Base-by-base conservation (phyloP, 2,888 invertebrate species). In the Machimus rusticus region DNA sequence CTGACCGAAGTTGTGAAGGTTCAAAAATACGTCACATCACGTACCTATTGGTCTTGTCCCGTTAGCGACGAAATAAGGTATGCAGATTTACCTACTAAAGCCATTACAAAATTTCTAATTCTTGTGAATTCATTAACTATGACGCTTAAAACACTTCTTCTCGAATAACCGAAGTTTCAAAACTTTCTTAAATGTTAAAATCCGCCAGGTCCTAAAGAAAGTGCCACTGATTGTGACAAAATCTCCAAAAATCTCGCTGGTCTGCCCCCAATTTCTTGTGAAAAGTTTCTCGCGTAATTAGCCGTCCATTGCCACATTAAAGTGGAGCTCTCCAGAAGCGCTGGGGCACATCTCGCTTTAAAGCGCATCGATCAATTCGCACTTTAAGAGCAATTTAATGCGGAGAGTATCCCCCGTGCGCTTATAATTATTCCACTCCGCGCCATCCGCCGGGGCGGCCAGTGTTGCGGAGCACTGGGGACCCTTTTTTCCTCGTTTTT, bases 371-470 rank as follows among this genome's bases (percentile, higher is more conserved):
- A 81, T 81, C 55, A 81, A 51, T 51, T 51, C 51, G 34, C 81
- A 31, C 81, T 81, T 55, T 23, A 81, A 55, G 55, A 55, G 31
- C 81, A 81, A 81, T 81, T 81, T 81, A 81, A 51, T 51, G 51
- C 51, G 31, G 81, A 55, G 31, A 31, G 51, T 55, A 55, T 55
- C 12, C 78, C 79, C 23, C 28, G 8, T 8, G 12, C 55, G 51
- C 31, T 81, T 81, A 81, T 81, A 81, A 81, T 81, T 81, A 51
- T 81, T 81, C 51, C 55, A 28, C 16, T 55, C 31, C 66, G 28
- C 66, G 12, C 77, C 37, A 34, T 16, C 76, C 76, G 19, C 34
- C 74, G 28, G 28, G 12, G 9, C 74, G 28, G 28, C 23, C 16
- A 9, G 51, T 19, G 28, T 3, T 34, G 14, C 78, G 46, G 46